Evolutionary conservation across 64 coral and sea anemone species (phyloP).

Genomic region (Porites australiensis): DNA sequence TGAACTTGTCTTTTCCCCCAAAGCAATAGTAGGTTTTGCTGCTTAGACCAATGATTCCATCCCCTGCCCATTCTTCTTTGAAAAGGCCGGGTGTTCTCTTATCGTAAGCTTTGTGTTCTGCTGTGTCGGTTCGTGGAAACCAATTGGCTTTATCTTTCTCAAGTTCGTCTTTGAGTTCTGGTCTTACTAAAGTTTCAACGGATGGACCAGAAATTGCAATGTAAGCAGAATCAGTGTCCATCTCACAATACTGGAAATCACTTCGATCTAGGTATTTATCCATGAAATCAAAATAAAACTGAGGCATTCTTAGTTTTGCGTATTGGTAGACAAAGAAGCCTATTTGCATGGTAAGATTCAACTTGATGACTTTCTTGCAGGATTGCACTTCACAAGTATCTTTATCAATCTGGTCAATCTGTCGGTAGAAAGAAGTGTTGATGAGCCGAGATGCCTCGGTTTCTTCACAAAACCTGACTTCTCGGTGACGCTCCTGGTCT

Average conservation of each 20-base stretch:
- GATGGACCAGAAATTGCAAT: conserved; percentile 52
- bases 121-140: too few species aligned
- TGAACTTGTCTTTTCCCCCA: conserved; percentile 34
- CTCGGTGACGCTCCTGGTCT: background rate
- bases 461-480: background rate
- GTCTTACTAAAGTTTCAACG: conserved; percentile 45
- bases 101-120: too few species aligned
- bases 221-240: too few species aligned
- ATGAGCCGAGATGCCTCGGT: background rate
- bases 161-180: conserved; percentile 13
- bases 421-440: background rate
- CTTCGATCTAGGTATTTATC: conserved; percentile 51
- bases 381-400: conserved; percentile 22
- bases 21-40: too few species aligned
- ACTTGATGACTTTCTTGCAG: conserved; percentile 14
- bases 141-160: conserved; percentile 37
- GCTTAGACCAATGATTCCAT: too few species aligned
- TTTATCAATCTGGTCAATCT: background rate
- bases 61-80: conserved; percentile 35
- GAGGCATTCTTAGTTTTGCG: too few species aligned
- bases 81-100: conserved; percentile 50
- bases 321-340: too few species aligned
- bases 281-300: conserved; percentile 67
- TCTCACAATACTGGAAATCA: too few species aligned
- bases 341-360: background rate